A percentile compares a stretch with the other conserved stretches of the same genome.
These are phyloP conservation scores for Cnemophilus loriae DNA, from an alignment of 2,113 vertebrate species.

Conservation along the genomic window DNA sequence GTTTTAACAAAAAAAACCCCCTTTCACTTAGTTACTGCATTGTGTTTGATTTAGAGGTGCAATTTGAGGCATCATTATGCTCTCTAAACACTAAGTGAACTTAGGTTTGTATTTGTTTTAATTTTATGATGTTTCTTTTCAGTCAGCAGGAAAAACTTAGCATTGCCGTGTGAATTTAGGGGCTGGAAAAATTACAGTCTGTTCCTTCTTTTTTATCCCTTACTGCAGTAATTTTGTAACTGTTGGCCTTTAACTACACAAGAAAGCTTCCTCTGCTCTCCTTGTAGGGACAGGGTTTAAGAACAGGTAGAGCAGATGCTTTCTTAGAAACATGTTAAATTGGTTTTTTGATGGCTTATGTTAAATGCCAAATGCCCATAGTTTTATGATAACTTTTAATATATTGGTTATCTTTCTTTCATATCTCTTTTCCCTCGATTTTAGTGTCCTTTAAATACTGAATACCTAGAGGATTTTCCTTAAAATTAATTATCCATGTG, in stretches of 20 bases:
- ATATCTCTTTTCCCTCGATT: neutral
- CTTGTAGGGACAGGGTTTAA: neutral
- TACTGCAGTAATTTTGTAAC: neutral
- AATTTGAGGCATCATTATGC: neutral
- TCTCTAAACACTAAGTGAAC: neutral
- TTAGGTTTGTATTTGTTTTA: neutral
- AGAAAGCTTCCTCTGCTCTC: neutral
- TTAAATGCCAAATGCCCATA: neutral
- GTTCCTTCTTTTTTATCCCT: neutral
- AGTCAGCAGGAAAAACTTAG: neutral
- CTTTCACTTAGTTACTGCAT: neutral
- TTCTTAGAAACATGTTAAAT: neutral
- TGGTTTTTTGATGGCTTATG: neutral
- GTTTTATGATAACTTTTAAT: neutral
- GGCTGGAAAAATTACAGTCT: neutral
- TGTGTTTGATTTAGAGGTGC: neutral
- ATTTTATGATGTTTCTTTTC: neutral
- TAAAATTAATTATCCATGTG: accelerated
- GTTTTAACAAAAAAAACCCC: accelerated
- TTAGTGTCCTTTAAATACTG: neutral
- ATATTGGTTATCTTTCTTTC: neutral
- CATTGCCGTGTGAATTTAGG: neutral
- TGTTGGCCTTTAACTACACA: neutral
- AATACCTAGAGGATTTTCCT: neutral
- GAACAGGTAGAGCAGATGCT: neutral